Base-by-base conservation (phyloP, 2,113 vertebrate species). In the Thryonomys swinderianus region DNA sequence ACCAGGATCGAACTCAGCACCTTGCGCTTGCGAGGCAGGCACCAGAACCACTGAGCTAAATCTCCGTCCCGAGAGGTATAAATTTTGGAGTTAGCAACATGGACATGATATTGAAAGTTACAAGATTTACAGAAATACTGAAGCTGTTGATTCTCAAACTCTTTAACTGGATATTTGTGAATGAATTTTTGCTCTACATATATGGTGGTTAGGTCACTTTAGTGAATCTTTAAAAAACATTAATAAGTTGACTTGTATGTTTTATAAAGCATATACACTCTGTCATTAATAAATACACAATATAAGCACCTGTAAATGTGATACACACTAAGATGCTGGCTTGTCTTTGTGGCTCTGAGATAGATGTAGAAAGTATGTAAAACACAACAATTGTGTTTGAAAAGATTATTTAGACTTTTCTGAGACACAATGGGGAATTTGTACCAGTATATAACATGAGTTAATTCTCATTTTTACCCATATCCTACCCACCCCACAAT, bases 341-440 rank as follows among this genome's bases (percentile, higher is more conserved):
- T 21, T 67, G 13, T 55, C 10, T 48, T 16, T 79, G 0, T 34
- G 64, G 87, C n/a, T 88, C 55, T 25, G 53, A 88, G 83, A 20
- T 84, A 66, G 21, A 57, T 14, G 42, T 51, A 69, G 59, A 34
- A 55, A 94, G 40, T 85, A 2, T 84, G 18, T 73, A 32, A 78
- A 62, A 62, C 59, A 79, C 18, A 78, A 71, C 8, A 59, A 81
- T 27, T 95, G 23, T 80, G 37, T 93, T 93, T 96, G 84, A 87
- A 93, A 96, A 96, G 82, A 95, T 66, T 73, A 62, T 66, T 83
- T 80, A 53, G 59, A 42, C 45, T 90, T 73, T 93, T n/a, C n/a
- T n/a, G n/a, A n/a, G n/a, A n/a, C n/a, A n/a, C n/a, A n/a, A n/a
- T n/a, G n/a, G n/a, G n/a, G n/a, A n/a, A n/a, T n/a, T n/a, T n/a